Evolutionary conservation across 1,140 invertebrate species (phyloP), one percentile per base, ranked within the genome.

Genomic region (Drosophila miranda): DNA sequence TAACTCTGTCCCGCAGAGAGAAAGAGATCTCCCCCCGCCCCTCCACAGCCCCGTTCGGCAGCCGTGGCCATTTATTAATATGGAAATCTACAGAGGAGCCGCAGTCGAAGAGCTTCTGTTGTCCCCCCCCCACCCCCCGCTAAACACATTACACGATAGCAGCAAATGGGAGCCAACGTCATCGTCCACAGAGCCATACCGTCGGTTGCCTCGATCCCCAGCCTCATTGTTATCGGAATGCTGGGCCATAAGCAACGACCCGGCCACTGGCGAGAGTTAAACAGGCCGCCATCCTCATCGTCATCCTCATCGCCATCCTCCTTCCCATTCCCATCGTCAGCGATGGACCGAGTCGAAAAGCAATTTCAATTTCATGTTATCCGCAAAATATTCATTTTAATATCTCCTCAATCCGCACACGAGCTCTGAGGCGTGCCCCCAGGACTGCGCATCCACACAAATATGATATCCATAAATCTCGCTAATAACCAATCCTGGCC

Each of bases 311-410:
- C n/a, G n/a, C 9, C 61, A 67, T 51, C 42, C 71, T 44, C 50
- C 53, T 60, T 59, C 56, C 48, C 53, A 61, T 59, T 57, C 68
- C 54, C 68, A 61, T 64, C 78, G 8, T 38, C 34, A 30, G 64
- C 21, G 63, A 61, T 38, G 57, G 45, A 62, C 45, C 51, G 45
- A 71, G 60, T 72, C 76, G 84, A 80, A 78, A 76, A 72, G 81
- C 76, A 89, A 83, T 87, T 89, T 89, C 78, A 79, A 89, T 78
- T 89, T 79, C 87, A 87, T 89, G 87, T 89, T 89, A 89, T 89
- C 87, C 87, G 78, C 87, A 83, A 87, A 87, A 89, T 89, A 89
- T 86, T 89, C 74, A 82, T 86, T 89, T 89, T 89, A 86, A 89
- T 89, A 89, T 89, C 86, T 79, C 58, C 57, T 89, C 81, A 89